Conservation (phyloP, 2,113 vertebrate species). For the Channa maculata region DNA sequence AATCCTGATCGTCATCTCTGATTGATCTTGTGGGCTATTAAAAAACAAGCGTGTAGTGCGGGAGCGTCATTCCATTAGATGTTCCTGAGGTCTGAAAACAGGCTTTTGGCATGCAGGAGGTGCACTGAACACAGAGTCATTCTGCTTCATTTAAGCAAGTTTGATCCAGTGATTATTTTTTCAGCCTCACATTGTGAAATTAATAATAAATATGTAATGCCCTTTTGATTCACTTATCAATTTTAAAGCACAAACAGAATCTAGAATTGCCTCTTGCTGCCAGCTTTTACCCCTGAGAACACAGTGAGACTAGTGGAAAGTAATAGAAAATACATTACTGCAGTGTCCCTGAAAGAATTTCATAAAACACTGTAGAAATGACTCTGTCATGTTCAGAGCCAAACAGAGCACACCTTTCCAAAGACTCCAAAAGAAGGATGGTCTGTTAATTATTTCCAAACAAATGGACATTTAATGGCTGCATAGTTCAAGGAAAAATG, state of each 20-base stretch:
- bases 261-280: conserved; percentile 41
- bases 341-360: conserved; percentile 73
- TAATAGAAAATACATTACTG: conserved; percentile 67
- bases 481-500: neutral
- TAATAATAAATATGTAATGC: conserved; percentile 79
- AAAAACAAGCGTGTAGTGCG: conserved; percentile 19
- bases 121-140: conserved; percentile 42
- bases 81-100: conserved; percentile 26
- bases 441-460: conserved; percentile 38
- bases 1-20: conserved; percentile 19
- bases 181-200: conserved; percentile 71
- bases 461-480: conserved; percentile 14
- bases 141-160: conserved; percentile 77
- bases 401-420: neutral
- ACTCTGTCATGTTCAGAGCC: conserved; percentile 25
- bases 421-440: conserved; percentile 13
- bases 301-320: conserved; percentile 30
- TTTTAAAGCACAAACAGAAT: conserved; percentile 78
- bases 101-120: conserved; percentile 42
- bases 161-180: conserved; percentile 68
- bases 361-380: conserved; percentile 40
- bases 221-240: conserved; percentile 79
- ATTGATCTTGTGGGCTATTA: conserved; percentile 40
- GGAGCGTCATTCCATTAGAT: conserved; percentile 32
- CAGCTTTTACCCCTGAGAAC: conserved; percentile 57